These are phyloP conservation scores for Eremophila alpestris DNA, from an alignment of 2,797 vertebrate species.

Conservation along the genomic window DNA sequence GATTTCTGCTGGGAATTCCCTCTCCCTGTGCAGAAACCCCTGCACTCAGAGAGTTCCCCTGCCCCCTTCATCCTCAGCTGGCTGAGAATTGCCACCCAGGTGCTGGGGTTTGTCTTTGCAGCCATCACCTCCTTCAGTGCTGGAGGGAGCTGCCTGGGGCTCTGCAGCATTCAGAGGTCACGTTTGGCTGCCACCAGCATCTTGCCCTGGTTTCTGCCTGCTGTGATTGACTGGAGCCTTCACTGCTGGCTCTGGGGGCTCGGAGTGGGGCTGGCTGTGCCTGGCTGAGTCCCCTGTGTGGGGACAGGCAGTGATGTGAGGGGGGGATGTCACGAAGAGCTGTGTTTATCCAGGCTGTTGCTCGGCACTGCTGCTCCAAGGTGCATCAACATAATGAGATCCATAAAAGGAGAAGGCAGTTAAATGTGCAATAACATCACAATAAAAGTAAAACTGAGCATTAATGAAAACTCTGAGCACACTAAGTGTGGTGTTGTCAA, in stretches of 20 bases:
- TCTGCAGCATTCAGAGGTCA: background rate
- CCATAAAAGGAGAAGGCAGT: conserved; percentile 52
- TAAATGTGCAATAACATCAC: conserved; percentile 51
- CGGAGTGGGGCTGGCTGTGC: background rate
- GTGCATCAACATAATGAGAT: conserved; percentile 54
- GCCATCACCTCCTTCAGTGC: background rate
- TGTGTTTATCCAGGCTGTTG: conserved; percentile 32
- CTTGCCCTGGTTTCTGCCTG: background rate
- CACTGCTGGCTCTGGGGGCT: background rate
- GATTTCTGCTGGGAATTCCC: background rate
- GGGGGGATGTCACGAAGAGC: background rate
- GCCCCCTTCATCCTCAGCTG: background rate
- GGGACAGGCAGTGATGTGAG: background rate
- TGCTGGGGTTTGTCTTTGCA: background rate
- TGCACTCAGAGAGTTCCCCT: background rate
- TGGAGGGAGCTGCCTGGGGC: background rate
- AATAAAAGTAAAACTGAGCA: conserved; percentile 48
- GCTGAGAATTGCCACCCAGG: background rate
- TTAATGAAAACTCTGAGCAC: conserved; percentile 37
- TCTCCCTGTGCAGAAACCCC: background rate
- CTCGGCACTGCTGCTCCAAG: conserved; percentile 45
- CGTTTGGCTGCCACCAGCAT: background rate
- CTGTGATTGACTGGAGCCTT: background rate
- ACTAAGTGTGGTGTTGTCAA: background rate
- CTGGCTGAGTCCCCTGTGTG: background rate